Base-by-base conservation (phyloP, 2,888 invertebrate species). In the Apodemia duryi region DNA sequence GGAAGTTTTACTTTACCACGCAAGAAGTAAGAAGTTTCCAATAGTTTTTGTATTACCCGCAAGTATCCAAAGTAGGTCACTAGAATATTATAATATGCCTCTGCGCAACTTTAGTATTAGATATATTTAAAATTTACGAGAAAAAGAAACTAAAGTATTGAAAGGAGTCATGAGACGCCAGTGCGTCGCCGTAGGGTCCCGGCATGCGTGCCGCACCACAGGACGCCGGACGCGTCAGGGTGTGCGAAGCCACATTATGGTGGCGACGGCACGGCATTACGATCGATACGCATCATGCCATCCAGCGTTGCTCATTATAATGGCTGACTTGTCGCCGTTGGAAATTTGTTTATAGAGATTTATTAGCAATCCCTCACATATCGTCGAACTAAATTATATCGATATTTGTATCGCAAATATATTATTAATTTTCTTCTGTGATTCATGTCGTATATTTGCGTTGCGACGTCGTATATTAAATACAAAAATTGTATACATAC, bases 161-260 rank as follows among this genome's bases (percentile, higher is more conserved):
- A 70, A 71, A 68, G 72, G 67, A 70, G 66, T 66, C 66, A 69
- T 67, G 71, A 72, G 72, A 71, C 75, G 75, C 72, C 75, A 68
- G 67, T 72, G 71, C 70, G 76, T 74, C 76, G 76, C 75, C 76
- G 72, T 81, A 79, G 84, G 81, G 80, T 73, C 76, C 76, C 80
- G 76, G 77, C 80, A 80, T 75, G 82, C 80, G 76, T 74, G 82
- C 77, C 75, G 74, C 85, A 72, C 85, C 70, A 77, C 83, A 77
- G 83, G 86, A 81, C 81, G 83, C 74, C 85, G 72, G 54, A 57
- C 54, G 54, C 54, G 54, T 57, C 80, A 75, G 74, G 75, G 78
- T 78, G 78, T 81, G 79, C 79, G 70, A 67, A 68, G 70, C 69
- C 70, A 69, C 70, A 72, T 73, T 71, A 71, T 72, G 77, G 79